Evolutionary conservation across 2,888 invertebrate genomes (phyloP).

Genomic region (Stenodera caucasica): DNA sequence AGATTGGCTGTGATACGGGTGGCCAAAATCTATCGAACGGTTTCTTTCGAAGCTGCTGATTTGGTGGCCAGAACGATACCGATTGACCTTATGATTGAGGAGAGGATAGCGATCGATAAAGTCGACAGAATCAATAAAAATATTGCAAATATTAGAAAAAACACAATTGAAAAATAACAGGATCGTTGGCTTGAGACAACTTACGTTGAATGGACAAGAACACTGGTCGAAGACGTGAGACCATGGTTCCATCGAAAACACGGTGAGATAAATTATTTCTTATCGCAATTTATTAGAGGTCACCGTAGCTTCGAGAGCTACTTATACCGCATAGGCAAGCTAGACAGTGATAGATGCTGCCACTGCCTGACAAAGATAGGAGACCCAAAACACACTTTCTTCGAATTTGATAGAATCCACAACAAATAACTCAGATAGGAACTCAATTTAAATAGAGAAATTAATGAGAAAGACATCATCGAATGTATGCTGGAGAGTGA

Average conservation of each 20-base stretch:
- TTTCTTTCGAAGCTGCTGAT: not conserved
- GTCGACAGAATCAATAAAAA: not conserved
- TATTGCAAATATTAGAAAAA: not conserved
- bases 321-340: no score
- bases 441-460: no score
- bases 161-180: slow-evolving; percentile 6
- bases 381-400: no score
- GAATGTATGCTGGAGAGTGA: no score
- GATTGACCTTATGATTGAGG: not conserved
- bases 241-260: slow-evolving; percentile 13
- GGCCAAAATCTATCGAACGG: not conserved
- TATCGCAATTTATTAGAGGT: slow-evolving; percentile 16
- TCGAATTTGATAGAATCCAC: no score
- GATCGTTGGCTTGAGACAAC: not conserved
- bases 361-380: no score
- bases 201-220: slow-evolving; percentile 17
- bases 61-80: not conserved
- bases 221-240: slow-evolving; percentile 10
- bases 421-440: no score
- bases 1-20: slow-evolving; percentile 9
- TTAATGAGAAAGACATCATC: no score
- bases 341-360: no score
- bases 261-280: slow-evolving; percentile 15
- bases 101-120: not conserved
- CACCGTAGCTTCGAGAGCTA: slow-evolving; percentile 16